Conservation (phyloP, 2,888 invertebrate species). For the Megalurothrips usitatus region DNA sequence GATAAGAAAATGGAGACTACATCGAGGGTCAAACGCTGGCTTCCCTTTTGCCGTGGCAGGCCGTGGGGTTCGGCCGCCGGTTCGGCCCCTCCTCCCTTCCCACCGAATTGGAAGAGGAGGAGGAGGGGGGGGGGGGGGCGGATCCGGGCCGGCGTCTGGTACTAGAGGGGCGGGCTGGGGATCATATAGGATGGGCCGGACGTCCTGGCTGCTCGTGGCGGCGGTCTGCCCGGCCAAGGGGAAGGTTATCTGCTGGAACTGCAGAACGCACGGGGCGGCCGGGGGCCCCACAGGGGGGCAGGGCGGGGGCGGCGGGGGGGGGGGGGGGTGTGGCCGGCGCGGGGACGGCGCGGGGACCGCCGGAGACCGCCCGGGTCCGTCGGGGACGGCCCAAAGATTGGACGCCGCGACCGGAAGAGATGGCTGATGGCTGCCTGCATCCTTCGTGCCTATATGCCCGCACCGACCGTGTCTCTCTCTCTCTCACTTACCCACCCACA, state of each 20-base stretch:
- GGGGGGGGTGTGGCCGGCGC: background rate
- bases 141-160: background rate
- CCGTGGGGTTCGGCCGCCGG: background rate
- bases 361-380: background rate
- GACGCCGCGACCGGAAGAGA: slow-evolving; percentile 25
- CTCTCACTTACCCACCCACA: background rate
- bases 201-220: background rate
- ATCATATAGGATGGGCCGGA: background rate
- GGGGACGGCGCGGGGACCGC: background rate
- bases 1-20: slow-evolving; percentile 23
- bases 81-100: background rate
- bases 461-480: background rate
- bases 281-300: background rate
- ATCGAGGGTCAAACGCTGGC: background rate
- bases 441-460: background rate
- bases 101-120: background rate
- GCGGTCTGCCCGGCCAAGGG: background rate
- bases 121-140: background rate
- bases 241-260: slow-evolving; percentile 4
- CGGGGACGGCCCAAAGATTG: background rate
- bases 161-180: background rate
- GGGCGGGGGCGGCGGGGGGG: background rate
- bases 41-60: background rate
- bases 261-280: background rate
- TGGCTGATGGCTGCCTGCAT: slow-evolving; percentile 10